phyloP scores from a whole-genome alignment of 2,113 vertebrate genomes.

The Onychorhynchus coronatus region DNA sequence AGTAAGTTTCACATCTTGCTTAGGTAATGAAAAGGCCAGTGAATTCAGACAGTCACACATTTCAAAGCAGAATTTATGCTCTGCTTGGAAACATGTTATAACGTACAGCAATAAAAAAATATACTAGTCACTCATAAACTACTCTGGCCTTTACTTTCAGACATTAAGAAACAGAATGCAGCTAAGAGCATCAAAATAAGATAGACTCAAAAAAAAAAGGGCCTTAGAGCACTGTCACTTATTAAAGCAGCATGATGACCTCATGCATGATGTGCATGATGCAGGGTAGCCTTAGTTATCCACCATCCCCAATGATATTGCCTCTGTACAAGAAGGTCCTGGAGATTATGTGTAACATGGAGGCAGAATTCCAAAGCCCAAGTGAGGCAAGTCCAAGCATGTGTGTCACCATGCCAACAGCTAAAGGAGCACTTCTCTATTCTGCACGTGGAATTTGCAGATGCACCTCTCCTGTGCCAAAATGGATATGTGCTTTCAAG shows the following conservation, averaged over 20 bases:
- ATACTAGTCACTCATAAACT: neutral
- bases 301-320: neutral
- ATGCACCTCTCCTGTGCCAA: neutral
- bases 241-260: neutral
- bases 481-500: neutral
- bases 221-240: neutral
- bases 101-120: neutral
- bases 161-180: neutral
- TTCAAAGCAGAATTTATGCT: neutral
- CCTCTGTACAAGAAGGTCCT: neutral
- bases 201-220: neutral
- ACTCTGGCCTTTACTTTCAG: neutral
- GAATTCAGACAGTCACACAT: neutral
- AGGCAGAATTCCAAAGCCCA: neutral
- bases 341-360: neutral
- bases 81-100: neutral
- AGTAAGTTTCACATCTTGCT: neutral
- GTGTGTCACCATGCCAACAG: accelerated
- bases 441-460: neutral
- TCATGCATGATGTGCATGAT: accelerated
- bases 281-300: neutral
- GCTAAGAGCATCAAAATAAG: neutral
- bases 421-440: neutral
- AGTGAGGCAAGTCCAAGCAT: neutral
- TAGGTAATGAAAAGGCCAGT: neutral